Evolutionary conservation across 1,140 invertebrate genomes (phyloP), one percentile per base, ranked within the genome.

Genomic region (Nixonia krombeini): DNA sequence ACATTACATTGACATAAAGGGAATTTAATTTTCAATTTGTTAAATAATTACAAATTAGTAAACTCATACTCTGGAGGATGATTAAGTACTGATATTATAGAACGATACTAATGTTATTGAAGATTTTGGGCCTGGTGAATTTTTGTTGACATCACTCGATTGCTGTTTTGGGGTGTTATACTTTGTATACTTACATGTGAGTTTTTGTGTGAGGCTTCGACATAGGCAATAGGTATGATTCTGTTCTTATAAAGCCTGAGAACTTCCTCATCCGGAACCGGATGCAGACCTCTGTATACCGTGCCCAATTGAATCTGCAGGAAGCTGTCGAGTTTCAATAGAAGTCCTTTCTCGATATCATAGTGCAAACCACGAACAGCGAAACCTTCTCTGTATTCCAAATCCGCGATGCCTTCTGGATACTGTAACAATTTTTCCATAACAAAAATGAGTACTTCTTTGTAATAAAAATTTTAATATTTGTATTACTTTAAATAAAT

Each of bases 301-400:
- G 95, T 92, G 26, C 95, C 96, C 76, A 96, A 89, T 83, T 99
- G 96, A 70, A 99, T 96, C 89, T 98, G 95, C 64, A 98, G 88
- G 83, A 98, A 99, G 10, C 95, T 95, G 86, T 99, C 96, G 68
- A 99, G 88, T 85, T 99, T 99, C 67, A 99, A 86, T 9, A 99
- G 86, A n/a, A 98, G 83, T 21, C 96, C 96, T 84, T 97, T 96
- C 81, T 96, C 93, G 75, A 98, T 94, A 82, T 99, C 97, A 87
- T 96, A 99, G 86, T 98, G 96, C 4, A 99, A 88, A 47, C 97
- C 96, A 50, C 96, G 88, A 3, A 98, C 94, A 10, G 96, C 94
- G 88, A 97, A 98, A 61, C 92, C 89, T 16, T 94, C 92, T 77
- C 92, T 91, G 80, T 97, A 99, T 70, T 95, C 88, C 35, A 97